Percentiles rank a stretch among this genome's conserved stretches.
Evolutionary conservation across 2,113 vertebrate species (phyloP).

Genomic region (Notechis scutatus): DNA sequence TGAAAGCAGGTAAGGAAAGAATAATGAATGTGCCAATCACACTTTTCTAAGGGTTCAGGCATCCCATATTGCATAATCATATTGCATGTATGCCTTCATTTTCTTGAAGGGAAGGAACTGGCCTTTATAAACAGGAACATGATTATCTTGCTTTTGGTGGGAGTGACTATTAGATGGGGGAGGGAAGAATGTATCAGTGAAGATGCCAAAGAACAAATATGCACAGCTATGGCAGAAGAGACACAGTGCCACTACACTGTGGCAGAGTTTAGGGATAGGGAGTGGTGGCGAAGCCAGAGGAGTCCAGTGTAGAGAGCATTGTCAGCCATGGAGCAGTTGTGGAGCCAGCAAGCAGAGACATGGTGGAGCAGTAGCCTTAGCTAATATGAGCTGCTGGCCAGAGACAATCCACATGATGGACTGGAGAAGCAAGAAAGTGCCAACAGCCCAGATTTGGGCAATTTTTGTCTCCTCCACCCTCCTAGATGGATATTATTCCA

Average conservation of each 20-base stretch:
- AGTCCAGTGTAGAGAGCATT: background rate
- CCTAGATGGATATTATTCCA: background rate
- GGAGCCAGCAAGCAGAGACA: background rate
- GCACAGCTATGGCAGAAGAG: background rate
- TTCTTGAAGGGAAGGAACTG: background rate
- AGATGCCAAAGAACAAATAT: background rate
- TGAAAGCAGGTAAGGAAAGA: background rate
- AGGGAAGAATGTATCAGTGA: background rate
- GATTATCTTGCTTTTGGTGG: background rate
- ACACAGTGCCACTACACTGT: background rate
- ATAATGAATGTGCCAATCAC: background rate
- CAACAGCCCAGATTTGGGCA: background rate
- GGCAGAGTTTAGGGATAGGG: background rate
- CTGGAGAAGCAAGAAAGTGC: background rate
- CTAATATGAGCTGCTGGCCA: background rate
- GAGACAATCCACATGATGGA: background rate
- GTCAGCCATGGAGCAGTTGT: background rate
- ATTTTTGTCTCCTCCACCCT: background rate
- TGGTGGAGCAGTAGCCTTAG: background rate
- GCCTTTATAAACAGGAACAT: background rate
- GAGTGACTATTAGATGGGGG: background rate
- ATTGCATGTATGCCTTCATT: background rate
- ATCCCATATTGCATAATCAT: background rate
- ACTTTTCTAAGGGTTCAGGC: background rate
- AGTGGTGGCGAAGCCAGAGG: background rate